A percentile compares a stretch with the other conserved stretches of the same genome.
These are phyloP conservation scores for Egretta garzetta DNA, from an alignment of 2,113 vertebrate genomes.

Conservation along the genomic window DNA sequence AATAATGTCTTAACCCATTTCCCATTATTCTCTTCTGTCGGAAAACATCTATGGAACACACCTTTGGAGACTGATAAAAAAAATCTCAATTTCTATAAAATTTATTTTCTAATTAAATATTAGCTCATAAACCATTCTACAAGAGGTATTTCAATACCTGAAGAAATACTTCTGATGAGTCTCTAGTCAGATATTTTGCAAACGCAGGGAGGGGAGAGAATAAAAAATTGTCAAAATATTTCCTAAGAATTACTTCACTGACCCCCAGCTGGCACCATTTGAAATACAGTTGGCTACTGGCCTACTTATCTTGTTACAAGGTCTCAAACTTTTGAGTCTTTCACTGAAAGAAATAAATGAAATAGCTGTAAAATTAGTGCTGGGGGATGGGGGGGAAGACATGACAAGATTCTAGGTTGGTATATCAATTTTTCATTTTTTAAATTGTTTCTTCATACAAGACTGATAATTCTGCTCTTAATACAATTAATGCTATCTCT, in stretches of 20 bases:
- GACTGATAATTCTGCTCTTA: not conserved
- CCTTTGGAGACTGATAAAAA: not conserved
- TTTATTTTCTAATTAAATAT: not conserved
- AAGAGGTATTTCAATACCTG: not conserved
- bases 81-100: not conserved
- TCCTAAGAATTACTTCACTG: not conserved
- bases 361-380: not conserved
- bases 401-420: not conserved
- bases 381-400: too few species aligned
- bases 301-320: not conserved
- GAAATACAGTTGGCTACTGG: not conserved
- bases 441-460: not conserved
- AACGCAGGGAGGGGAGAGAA: not conserved
- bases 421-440: not conserved
- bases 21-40: not conserved
- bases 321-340: not conserved
- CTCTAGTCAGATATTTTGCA: not conserved
- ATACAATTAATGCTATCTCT: not conserved
- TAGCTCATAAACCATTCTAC: not conserved
- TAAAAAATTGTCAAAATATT: not conserved
- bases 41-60: not conserved
- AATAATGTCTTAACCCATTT: not conserved
- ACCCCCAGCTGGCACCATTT: not conserved
- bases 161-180: not conserved
- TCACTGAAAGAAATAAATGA: not conserved